Conservation (phyloP, 1,140 invertebrate genomes). For the Hyphantria cunea region DNA sequence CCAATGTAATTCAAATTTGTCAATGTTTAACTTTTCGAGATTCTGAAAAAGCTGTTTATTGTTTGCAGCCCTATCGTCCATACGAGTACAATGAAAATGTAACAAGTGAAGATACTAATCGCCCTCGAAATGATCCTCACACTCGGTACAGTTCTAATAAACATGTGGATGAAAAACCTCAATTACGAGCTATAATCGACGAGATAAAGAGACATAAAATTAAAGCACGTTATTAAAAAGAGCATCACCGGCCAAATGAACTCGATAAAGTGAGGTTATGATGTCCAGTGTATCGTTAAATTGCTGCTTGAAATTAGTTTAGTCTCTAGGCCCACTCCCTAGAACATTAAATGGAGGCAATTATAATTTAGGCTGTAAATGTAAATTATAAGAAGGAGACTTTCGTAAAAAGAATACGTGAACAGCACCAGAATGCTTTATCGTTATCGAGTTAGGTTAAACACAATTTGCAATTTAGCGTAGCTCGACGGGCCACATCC, state of each 20-base stretch:
- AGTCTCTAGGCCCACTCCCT: slow-evolving; percentile 39
- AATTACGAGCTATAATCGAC: slow-evolving; percentile 62
- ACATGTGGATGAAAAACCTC: slow-evolving; percentile 56
- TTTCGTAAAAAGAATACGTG: slow-evolving; percentile 24
- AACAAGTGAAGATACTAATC: background rate
- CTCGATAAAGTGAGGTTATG: slow-evolving; percentile 63
- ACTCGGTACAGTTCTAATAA: slow-evolving; percentile 42
- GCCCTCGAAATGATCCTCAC: slow-evolving; percentile 17
- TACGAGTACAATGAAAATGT: background rate
- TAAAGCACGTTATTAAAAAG: slow-evolving; percentile 75
- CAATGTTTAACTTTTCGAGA: background rate
- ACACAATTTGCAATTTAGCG: slow-evolving; percentile 57
- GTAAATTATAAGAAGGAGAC: slow-evolving; percentile 13
- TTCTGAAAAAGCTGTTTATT: slow-evolving; percentile 5
- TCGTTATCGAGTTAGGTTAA: slow-evolving; percentile 56
- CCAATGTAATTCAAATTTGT: background rate
- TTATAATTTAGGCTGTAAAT: slow-evolving; percentile 15
- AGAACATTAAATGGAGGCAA: slow-evolving; percentile 31
- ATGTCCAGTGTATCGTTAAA: slow-evolving; percentile 57
- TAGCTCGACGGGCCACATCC: slow-evolving; percentile 45
- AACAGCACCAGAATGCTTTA: slow-evolving; percentile 40
- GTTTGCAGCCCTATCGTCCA: background rate
- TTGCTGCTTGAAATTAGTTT: slow-evolving; percentile 56
- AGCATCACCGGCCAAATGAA: slow-evolving; percentile 67
- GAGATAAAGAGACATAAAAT: slow-evolving; percentile 71